These are phyloP conservation scores for Trematomus bernacchii DNA, from an alignment of 2,797 vertebrate genomes.

Conservation along the genomic window DNA sequence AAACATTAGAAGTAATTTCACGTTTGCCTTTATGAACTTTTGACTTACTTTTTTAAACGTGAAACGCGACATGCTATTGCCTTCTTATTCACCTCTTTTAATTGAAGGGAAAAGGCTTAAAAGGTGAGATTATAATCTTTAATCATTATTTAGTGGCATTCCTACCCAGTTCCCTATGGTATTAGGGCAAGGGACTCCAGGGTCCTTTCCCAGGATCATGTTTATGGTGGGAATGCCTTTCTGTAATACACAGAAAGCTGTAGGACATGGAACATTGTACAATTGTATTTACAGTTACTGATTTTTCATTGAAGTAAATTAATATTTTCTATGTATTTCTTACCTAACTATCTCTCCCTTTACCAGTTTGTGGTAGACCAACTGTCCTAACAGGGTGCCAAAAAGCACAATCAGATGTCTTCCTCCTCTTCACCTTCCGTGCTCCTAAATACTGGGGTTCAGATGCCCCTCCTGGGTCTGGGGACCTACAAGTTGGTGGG, in stretches of 20 bases:
- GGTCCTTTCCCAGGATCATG: too few relatives aligned
- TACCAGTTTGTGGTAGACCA: neutral
- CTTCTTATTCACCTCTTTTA: neutral
- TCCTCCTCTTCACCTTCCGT: constrained; percentile 45
- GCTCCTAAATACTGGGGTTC: constrained; percentile 79
- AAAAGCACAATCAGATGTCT: constrained; percentile 35
- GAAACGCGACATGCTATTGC: neutral
- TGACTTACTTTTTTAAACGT: neutral
- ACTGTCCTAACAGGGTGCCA: neutral
- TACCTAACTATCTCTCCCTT: neutral
- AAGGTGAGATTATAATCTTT: constrained; percentile 10
- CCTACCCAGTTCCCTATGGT: neutral
- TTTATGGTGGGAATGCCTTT: too few relatives aligned
- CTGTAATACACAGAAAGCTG: too few relatives aligned
- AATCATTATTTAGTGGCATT: neutral
- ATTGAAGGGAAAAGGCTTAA: neutral
- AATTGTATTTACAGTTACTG: neutral
- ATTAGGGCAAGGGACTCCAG: neutral
- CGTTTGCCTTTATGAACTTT: neutral
- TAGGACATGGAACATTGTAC: neutral
- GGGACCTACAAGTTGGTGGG: constrained; percentile 85
- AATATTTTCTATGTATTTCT: neutral
- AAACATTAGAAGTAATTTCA: neutral
- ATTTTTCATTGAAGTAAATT: neutral
- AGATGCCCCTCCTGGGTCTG: constrained; percentile 88